phyloP scores from a whole-genome alignment of 2,888 invertebrate genomes.

The Drosophila formosana region DNA sequence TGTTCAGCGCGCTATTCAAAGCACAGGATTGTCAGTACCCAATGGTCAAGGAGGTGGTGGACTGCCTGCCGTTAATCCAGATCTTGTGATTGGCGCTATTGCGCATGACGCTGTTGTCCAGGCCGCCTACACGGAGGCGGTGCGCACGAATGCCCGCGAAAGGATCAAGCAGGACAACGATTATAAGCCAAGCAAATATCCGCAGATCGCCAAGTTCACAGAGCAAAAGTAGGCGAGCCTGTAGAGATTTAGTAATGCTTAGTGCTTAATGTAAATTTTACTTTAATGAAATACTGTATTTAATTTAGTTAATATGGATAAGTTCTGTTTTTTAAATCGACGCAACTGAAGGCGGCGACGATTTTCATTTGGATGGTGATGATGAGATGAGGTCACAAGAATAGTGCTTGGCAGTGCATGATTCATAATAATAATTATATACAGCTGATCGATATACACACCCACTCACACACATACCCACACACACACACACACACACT shows the following conservation, averaged over 20 bases:
- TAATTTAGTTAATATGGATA: slow-evolving; percentile 71
- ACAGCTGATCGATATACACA: slow-evolving; percentile 29
- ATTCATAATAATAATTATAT: slow-evolving; percentile 26
- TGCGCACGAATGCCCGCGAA: slow-evolving; percentile 81
- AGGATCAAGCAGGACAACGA: slow-evolving; percentile 83
- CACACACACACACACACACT: slow-evolving; percentile 11
- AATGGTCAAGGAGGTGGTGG: slow-evolving; percentile 57
- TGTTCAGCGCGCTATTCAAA: slow-evolving; percentile 82
- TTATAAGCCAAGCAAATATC: slow-evolving; percentile 83
- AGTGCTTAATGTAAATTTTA: slow-evolving; percentile 75
- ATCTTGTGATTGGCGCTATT: slow-evolving; percentile 79
- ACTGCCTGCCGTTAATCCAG: slow-evolving; percentile 61
- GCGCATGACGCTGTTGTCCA: slow-evolving; percentile 82
- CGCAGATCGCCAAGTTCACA: slow-evolving; percentile 84
- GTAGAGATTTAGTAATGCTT: slow-evolving; percentile 19
- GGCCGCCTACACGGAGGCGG: slow-evolving; percentile 83
- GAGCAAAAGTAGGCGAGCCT: slow-evolving; percentile 74
- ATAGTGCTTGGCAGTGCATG: slow-evolving; percentile 30
- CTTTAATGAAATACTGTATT: slow-evolving; percentile 67
- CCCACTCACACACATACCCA: slow-evolving; percentile 24
- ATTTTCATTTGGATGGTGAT: not conserved
- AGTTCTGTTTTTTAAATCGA: slow-evolving; percentile 57
- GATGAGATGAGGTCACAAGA: slow-evolving; percentile 21
- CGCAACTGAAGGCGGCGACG: not conserved
- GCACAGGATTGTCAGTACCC: slow-evolving; percentile 66